Conservation (phyloP, 1,140 invertebrate genomes). For the Panagrolaimus sp. region DNA sequence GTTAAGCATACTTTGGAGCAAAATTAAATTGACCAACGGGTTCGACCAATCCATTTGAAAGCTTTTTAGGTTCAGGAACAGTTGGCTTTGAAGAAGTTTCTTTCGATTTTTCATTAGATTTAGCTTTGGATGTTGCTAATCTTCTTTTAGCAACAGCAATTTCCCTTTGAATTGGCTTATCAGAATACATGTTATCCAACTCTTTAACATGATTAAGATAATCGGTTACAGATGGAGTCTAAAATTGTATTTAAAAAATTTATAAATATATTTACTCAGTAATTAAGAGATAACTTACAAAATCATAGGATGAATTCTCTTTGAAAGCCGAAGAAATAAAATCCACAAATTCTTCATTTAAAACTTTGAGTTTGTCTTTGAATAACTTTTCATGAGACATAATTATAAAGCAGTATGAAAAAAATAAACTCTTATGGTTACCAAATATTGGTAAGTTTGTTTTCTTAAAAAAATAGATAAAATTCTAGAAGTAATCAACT, state of each 20-base stretch:
- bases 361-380: not conserved
- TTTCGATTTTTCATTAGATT: no score
- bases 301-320: not conserved
- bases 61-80: not conserved
- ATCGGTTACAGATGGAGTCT: not conserved
- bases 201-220: conserved; percentile 1
- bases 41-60: not conserved
- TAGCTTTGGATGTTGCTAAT: no score
- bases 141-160: no score
- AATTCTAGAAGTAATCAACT: no score
- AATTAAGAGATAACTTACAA: not conserved
- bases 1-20: not conserved
- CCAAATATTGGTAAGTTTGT: no score
- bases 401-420: no score
- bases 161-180: not conserved
- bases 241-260: not conserved
- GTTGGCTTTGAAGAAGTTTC: no score
- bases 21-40: not conserved
- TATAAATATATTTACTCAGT: not conserved
- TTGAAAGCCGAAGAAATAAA: not conserved
- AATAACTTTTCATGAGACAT: conserved; percentile 6
- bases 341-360: conserved; percentile 9
- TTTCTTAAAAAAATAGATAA: no score
- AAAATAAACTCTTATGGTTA: no score
- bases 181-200: not conserved